Evolutionary conservation across 2,113 vertebrate genomes (phyloP).

Genomic region (Hyaena hyaena): DNA sequence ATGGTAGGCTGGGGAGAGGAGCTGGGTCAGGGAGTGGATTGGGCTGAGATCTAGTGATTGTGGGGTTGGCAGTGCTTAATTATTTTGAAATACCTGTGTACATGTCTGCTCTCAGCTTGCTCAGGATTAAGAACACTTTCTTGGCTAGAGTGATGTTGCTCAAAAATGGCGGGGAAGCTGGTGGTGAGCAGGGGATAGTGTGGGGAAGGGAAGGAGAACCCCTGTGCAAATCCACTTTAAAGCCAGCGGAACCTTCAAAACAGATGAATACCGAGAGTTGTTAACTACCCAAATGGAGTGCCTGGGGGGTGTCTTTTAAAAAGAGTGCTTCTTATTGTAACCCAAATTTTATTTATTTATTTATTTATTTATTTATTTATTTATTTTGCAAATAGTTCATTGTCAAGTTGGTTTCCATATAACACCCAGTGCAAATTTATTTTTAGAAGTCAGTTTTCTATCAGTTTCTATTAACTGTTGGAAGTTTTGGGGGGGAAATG

Average conservation of each 20-base stretch:
- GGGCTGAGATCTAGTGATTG: not conserved
- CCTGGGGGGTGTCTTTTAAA: not conserved
- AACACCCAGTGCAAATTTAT: not conserved
- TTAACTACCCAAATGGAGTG: not conserved
- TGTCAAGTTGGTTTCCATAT: too few species aligned
- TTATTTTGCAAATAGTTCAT: too few species aligned
- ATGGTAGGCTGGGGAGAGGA: rapidly evolving
- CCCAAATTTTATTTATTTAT: not conserved
- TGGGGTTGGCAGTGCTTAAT: not conserved
- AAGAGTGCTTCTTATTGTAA: not conserved
- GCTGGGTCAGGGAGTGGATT: not conserved
- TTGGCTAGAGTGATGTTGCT: not conserved
- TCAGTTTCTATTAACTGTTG: not conserved
- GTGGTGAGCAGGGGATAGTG: not conserved
- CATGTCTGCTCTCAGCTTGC: not conserved
- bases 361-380: too few species aligned
- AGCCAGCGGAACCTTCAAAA: not conserved
- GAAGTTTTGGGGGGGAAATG: rapidly evolving
- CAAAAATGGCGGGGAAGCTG: not conserved
- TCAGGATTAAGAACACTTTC: not conserved
- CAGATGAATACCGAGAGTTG: not conserved
- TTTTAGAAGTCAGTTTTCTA: constrained; percentile 36
- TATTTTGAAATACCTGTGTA: not conserved
- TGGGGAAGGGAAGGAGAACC: not conserved
- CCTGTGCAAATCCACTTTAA: not conserved